phyloP scores from a whole-genome alignment of 1,140 invertebrate genomes.

The Vollenhovia emeryi region DNA sequence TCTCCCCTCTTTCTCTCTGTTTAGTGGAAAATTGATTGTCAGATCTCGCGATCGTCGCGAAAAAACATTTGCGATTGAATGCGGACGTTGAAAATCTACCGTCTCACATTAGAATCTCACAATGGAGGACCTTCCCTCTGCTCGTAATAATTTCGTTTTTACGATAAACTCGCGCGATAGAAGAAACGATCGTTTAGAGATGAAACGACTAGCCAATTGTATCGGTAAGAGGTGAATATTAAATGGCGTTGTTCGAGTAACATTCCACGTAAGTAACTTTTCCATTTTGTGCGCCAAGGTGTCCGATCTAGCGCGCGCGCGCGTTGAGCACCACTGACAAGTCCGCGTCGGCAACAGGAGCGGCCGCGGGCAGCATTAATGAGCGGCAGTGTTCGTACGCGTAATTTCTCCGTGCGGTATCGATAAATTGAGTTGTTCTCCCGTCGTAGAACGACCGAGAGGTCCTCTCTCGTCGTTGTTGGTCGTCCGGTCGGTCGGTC shows the following conservation, averaged over 20 bases:
- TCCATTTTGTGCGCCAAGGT: background rate
- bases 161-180: background rate
- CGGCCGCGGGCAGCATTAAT: conserved; percentile 28
- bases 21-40: too few species aligned
- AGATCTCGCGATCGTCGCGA: too few species aligned
- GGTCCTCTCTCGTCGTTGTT: conserved; percentile 19
- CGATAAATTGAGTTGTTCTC: conserved; percentile 67
- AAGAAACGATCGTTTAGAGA: background rate
- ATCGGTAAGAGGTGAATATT: background rate
- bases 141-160: background rate
- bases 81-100: too few species aligned
- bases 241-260: background rate
- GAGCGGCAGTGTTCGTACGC: conserved; percentile 30
- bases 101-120: too few species aligned
- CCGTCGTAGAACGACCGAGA: conserved; percentile 10
- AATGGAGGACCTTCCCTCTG: too few species aligned
- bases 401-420: conserved; percentile 42
- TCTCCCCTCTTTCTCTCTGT: too few species aligned
- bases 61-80: too few species aligned
- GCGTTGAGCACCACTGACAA: conserved; percentile 32
- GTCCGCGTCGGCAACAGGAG: conserved; percentile 7
- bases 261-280: background rate
- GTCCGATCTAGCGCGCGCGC: background rate
- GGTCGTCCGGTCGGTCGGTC: conserved; percentile 19
- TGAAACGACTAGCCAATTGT: background rate